Base-by-base conservation (phyloP, 2,888 invertebrate species). In the Pyrrhia umbra region DNA sequence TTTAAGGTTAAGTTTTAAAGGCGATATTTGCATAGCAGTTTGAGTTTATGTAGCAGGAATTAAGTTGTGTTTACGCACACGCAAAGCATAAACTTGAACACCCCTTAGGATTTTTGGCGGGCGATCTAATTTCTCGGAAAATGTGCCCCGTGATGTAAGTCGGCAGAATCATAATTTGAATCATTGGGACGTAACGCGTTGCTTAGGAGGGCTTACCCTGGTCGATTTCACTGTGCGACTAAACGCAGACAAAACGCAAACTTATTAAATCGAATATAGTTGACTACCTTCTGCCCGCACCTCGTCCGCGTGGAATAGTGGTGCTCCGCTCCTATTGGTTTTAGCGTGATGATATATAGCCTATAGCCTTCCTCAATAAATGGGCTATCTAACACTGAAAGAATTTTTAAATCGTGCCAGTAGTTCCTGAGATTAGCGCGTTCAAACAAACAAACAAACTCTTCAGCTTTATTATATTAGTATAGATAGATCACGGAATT, bases 121-220 rank as follows among this genome's bases (percentile, higher is more conserved):
- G 79, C 80, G 85, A 86, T 88, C 85, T 88, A 89, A 89, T 89
- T 92, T 91, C 92, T 89, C 75, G 89, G 92, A 92, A 92, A 89
- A 91, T 88, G 85, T 88, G 89, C 88, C 85, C 82, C 90, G 93
- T 92, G 91, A 90, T 89, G 86, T 86, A 86, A 88, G 85, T 90
- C 89, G 86, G 89, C 89, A 86, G 87, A 89, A 87, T 88, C 81
- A 84, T 85, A 85, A 88, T 88, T 91, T 90, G 89, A 91, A 88
- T 91, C 92, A 91, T 88, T 82, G 81, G 78, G 59, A 72, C 80
- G 80, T 73, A 76, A 68, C 72, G 80, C 69, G 81, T 59, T 59
- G 70, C 54, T 73, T 63, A 78, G 75, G 82, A 59, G 30, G 68
- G 47, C 59, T 77, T 57, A 43, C 66, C 30, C 72, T n/a, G 49